Conservation (phyloP, 2,113 vertebrate species). For the Cochlearius cochlearius region DNA sequence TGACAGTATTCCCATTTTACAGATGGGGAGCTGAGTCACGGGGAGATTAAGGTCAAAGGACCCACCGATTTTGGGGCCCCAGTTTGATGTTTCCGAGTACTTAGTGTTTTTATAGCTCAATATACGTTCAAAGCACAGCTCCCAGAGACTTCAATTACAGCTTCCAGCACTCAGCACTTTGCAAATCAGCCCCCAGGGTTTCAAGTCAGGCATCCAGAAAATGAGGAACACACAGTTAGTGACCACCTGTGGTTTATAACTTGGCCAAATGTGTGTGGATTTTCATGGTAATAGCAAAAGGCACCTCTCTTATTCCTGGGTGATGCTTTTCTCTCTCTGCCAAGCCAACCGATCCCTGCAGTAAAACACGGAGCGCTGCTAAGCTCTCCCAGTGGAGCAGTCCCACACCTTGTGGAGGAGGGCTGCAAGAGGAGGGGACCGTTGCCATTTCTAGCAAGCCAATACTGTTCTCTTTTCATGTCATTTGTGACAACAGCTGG, state of each 20-base stretch:
- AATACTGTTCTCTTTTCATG: neutral
- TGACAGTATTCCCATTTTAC: conserved; percentile 13
- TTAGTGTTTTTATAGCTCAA: conserved; percentile 54
- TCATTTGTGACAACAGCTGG: neutral
- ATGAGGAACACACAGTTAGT: conserved; percentile 66
- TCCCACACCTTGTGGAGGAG: neutral
- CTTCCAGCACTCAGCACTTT: conserved; percentile 63
- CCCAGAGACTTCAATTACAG: conserved; percentile 63
- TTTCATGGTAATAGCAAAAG: conserved; percentile 59
- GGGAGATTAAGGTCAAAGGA: conserved; percentile 54
- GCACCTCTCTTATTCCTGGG: conserved; percentile 41
- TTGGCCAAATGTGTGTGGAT: conserved; percentile 49
- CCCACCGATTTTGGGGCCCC: conserved; percentile 7
- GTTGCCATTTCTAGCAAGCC: neutral
- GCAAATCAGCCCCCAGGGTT: conserved; percentile 63
- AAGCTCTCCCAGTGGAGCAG: neutral
- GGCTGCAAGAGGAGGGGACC: neutral
- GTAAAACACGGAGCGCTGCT: neutral
- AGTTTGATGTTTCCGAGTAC: conserved; percentile 28
- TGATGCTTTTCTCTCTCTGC: conserved; percentile 18
- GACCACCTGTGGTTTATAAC: conserved; percentile 69
- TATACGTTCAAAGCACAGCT: conserved; percentile 54
- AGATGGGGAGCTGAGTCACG: conserved; percentile 32
- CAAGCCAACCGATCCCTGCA: neutral
- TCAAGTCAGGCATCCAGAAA: conserved; percentile 70